A percentile compares a stretch with the other conserved stretches of the same genome.
Evolutionary conservation across 2,888 invertebrate species (phyloP).

Genomic region (Acleris emargana): DNA sequence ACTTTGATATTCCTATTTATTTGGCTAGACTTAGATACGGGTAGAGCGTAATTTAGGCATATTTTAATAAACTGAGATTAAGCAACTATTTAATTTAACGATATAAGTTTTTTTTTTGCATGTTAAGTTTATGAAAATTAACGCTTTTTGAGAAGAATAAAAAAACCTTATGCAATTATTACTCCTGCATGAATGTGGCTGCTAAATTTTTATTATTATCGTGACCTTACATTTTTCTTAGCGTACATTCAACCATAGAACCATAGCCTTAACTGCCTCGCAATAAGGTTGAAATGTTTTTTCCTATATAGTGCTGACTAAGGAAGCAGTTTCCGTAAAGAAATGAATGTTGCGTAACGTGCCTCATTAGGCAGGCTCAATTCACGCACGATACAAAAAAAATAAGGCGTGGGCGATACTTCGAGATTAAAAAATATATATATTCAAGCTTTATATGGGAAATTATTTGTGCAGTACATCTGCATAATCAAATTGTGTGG

Average conservation of each 20-base stretch:
- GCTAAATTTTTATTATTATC: slow-evolving; percentile 1
- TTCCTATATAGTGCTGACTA: slow-evolving; percentile 59
- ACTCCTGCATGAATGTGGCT: too few species aligned
- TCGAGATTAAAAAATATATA: not conserved
- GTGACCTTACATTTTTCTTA: slow-evolving; percentile 16
- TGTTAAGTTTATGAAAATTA: too few species aligned
- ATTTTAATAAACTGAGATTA: too few species aligned
- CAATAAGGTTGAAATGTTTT: slow-evolving; percentile 10
- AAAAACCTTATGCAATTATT: not conserved
- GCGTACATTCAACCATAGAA: slow-evolving; percentile 8
- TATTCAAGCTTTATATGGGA: too few species aligned
- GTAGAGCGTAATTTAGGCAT: too few species aligned
- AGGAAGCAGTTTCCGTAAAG: slow-evolving; percentile 56
- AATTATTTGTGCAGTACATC: too few species aligned
- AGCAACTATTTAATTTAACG: too few species aligned
- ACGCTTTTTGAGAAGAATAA: too few species aligned
- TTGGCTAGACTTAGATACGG: too few species aligned
- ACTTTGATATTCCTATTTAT: too few species aligned
- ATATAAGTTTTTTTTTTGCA: too few species aligned
- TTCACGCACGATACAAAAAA: slow-evolving; percentile 51
- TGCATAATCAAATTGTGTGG: too few species aligned
- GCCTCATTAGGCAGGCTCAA: slow-evolving; percentile 63
- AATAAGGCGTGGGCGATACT: slow-evolving; percentile 29
- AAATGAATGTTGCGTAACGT: slow-evolving; percentile 62
- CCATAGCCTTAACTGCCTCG: not conserved